A percentile compares a stretch with the other conserved stretches of the same genome.
Evolutionary conservation across 2,113 vertebrate species (phyloP).

Genomic region (Nothocercus nigrocapillus): DNA sequence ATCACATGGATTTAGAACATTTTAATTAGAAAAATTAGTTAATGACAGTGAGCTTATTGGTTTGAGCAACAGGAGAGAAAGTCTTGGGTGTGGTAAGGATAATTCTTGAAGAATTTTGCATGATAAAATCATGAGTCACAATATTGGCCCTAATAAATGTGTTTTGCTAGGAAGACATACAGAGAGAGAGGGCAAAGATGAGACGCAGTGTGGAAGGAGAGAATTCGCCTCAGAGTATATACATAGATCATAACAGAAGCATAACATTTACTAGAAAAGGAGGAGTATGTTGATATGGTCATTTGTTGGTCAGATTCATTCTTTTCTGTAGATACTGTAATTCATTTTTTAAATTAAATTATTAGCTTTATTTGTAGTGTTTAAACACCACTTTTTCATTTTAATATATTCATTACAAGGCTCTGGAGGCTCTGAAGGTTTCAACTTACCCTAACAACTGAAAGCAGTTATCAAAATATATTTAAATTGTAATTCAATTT

Average conservation of each 20-base stretch:
- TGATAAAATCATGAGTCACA: background rate
- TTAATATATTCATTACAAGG: background rate
- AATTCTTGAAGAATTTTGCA: background rate
- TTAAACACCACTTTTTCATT: background rate
- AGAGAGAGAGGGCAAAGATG: background rate
- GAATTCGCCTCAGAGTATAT: background rate
- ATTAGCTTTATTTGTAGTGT: background rate
- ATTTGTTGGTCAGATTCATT: background rate
- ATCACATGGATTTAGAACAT: background rate
- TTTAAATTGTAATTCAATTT: too few relatives aligned
- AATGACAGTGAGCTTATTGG: background rate
- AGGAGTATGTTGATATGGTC: background rate
- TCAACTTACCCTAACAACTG: background rate
- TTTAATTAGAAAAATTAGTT: background rate
- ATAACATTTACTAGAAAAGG: too few relatives aligned
- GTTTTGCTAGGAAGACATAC: background rate
- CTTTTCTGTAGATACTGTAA: background rate
- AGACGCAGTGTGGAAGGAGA: background rate
- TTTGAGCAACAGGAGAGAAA: background rate
- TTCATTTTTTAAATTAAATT: too few relatives aligned
- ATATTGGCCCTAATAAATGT: background rate
- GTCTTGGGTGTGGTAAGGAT: background rate
- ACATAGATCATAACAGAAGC: background rate
- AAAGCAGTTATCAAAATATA: background rate
- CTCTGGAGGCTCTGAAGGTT: background rate